Evolutionary conservation across 2,113 vertebrate species (phyloP).

Genomic region (Reinhardtius hippoglossoides): DNA sequence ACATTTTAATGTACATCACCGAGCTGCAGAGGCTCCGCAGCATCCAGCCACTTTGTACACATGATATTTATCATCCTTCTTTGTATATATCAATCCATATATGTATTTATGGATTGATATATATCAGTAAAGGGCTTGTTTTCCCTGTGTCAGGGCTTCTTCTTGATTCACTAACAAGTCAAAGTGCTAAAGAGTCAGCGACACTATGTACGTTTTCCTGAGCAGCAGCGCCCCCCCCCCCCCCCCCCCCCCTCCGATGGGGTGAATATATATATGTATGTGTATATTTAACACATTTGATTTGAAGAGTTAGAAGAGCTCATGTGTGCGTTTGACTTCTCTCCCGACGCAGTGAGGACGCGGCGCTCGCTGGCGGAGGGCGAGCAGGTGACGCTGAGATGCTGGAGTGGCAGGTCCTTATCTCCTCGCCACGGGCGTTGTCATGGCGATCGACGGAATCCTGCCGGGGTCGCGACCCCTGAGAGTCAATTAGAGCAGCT

Average conservation of each 20-base stretch:
- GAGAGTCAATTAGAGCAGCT: constrained; percentile 27
- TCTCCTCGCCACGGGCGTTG: constrained; percentile 18
- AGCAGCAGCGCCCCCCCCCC: too few relatives aligned
- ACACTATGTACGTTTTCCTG: too few relatives aligned
- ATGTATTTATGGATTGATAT: too few relatives aligned
- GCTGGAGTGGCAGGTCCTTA: constrained; percentile 11
- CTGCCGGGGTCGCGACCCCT: constrained; percentile 3
- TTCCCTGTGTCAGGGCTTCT: too few relatives aligned
- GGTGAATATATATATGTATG: neutral
- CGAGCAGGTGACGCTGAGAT: neutral
- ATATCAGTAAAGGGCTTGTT: too few relatives aligned
- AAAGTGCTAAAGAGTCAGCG: too few relatives aligned
- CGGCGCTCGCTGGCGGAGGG: neutral
- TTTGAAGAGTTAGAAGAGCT: neutral
- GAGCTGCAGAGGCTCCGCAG: neutral
- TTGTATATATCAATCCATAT: too few relatives aligned
- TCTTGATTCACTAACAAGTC: too few relatives aligned
- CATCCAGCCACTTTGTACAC: constrained; percentile 1
- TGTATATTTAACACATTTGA: neutral
- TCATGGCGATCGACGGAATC: constrained; percentile 40
- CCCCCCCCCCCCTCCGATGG: too few relatives aligned
- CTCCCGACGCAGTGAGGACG: neutral
- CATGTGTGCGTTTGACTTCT: neutral
- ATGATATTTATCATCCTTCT: too few relatives aligned
- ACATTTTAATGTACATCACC: constrained; percentile 26